These are phyloP conservation scores for Aurelia aurita DNA, from an alignment of 30 jellyfish, hydroid and myxozoan species.

Conservation along the genomic window DNA sequence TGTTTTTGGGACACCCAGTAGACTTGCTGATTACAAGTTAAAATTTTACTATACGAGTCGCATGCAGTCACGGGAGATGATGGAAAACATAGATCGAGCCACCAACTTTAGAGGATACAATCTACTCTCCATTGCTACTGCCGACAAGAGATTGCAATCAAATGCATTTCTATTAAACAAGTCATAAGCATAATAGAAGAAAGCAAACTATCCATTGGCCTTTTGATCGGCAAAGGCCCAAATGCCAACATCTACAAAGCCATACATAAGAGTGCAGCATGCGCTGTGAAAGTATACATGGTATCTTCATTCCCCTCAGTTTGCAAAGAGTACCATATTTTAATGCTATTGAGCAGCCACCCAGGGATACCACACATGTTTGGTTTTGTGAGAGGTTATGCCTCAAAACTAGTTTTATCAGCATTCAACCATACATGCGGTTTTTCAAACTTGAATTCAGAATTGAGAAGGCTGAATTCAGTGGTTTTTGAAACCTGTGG, in stretches of 20 bases:
- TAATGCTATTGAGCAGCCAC: constrained; percentile 31
- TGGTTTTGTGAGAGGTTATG: constrained; percentile 11
- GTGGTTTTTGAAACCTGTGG: too few species aligned
- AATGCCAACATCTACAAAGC: constrained; percentile 20
- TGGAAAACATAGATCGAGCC: constrained; percentile 13
- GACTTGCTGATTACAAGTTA: neutral
- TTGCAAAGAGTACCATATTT: constrained; percentile 18
- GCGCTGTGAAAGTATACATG: neutral
- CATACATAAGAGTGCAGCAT: neutral
- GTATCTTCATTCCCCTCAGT: constrained; percentile 12
- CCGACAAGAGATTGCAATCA: constrained; percentile 11
- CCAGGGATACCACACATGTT: constrained; percentile 14
- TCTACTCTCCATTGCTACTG: constrained; percentile 17
- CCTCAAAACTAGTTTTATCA: constrained; percentile 9
- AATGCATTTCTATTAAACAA: neutral
- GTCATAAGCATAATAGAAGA: constrained; percentile 8
- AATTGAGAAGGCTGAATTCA: too few species aligned
- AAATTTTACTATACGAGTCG: constrained; percentile 3
- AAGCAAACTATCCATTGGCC: neutral
- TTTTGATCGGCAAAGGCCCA: constrained; percentile 7
- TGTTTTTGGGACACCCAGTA: too few species aligned
- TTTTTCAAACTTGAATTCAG: too few species aligned
- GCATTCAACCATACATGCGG: neutral
- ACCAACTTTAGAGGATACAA: constrained; percentile 1
- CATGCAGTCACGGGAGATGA: constrained; percentile 3